phyloP scores from a whole-genome alignment of 2,888 invertebrate species.

The Physocephala rufipes region DNA sequence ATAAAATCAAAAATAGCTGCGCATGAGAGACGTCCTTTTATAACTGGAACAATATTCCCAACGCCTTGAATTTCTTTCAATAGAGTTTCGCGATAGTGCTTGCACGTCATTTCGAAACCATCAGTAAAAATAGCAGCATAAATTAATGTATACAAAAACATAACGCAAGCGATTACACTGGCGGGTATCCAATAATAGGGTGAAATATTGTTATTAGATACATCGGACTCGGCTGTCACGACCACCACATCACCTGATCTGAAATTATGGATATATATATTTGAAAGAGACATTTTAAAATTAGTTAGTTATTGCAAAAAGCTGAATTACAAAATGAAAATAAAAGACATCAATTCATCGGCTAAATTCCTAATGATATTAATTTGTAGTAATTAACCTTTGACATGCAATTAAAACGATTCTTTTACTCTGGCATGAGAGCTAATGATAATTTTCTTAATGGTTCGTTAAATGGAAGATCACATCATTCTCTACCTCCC shows the following conservation, averaged over 20 bases:
- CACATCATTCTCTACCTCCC: no score
- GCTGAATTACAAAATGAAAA: no score
- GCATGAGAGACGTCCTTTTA: constrained; percentile 72
- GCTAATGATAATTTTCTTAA: not conserved
- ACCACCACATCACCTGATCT: constrained; percentile 77
- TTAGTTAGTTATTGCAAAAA: no score
- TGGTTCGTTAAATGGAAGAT: not conserved
- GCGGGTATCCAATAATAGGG: constrained; percentile 77
- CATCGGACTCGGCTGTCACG: constrained; percentile 71
- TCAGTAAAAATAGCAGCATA: constrained; percentile 76
- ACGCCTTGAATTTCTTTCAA: constrained; percentile 68
- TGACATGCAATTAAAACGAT: constrained; percentile 21
- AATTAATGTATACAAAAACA: constrained; percentile 73
- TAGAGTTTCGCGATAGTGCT: constrained; percentile 75
- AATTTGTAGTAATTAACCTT: constrained; percentile 31
- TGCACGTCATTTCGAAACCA: constrained; percentile 80
- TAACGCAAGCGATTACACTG: constrained; percentile 71
- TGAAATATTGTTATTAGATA: constrained; percentile 70
- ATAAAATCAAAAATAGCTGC: constrained; percentile 82
- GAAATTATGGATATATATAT: no score
- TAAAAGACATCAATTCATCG: not conserved
- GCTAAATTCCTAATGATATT: not conserved
- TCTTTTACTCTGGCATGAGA: not conserved
- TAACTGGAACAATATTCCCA: constrained; percentile 64
- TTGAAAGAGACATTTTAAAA: not conserved